Percentiles rank a stretch among this genome's conserved stretches.
Conservation (phyloP, 2,888 invertebrate genomes). For the Euplexia lucipara region DNA sequence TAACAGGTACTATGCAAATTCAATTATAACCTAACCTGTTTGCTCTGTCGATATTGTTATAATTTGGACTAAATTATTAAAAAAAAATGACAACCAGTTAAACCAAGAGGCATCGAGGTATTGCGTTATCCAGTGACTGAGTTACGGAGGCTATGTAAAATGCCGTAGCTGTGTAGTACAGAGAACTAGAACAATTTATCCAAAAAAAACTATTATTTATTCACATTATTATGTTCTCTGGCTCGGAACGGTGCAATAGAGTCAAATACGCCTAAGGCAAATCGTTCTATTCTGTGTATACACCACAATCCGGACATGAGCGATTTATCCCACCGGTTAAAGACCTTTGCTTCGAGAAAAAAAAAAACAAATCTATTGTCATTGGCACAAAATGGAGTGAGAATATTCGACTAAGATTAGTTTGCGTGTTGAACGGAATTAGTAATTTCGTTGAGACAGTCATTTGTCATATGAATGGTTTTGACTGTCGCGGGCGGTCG, state of each 20-base stretch:
- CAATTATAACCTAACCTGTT: too few relatives aligned
- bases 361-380: slow-evolving; percentile 58
- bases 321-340: slow-evolving; percentile 79
- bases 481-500: slow-evolving; percentile 44
- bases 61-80: too few relatives aligned
- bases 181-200: too few relatives aligned
- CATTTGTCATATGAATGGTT: slow-evolving; percentile 44
- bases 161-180: too few relatives aligned
- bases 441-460: slow-evolving; percentile 35
- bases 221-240: slow-evolving; percentile 14
- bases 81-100: too few relatives aligned
- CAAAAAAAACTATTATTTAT: background rate
- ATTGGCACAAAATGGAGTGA: slow-evolving; percentile 62
- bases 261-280: slow-evolving; percentile 68
- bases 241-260: slow-evolving; percentile 69
- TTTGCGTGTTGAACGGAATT: slow-evolving; percentile 56
- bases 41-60: too few relatives aligned
- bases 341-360: slow-evolving; percentile 71
- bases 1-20: too few relatives aligned
- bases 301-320: slow-evolving; percentile 76
- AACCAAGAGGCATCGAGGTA: too few relatives aligned
- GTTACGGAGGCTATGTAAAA: too few relatives aligned
- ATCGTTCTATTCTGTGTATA: slow-evolving; percentile 74
- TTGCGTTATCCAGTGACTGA: too few relatives aligned
- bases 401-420: slow-evolving; percentile 51